Percentiles rank a stretch among this genome's conserved stretches.
Conservation (phyloP, 2,113 vertebrate species). For the Nymphicus hollandicus region DNA sequence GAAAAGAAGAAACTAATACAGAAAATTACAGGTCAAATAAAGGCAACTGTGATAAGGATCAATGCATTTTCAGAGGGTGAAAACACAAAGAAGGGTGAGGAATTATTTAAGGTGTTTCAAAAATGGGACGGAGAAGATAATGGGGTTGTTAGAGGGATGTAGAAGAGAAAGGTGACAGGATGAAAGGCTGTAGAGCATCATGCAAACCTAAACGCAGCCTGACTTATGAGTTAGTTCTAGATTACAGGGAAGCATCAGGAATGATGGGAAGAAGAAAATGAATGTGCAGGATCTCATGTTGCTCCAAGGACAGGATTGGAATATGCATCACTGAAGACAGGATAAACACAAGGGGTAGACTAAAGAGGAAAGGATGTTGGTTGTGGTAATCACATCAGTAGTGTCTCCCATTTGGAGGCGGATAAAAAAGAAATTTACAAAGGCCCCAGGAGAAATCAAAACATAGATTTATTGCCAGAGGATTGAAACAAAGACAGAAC, state of each 20-base stretch:
- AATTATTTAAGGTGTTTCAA: neutral
- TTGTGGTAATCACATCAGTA: neutral
- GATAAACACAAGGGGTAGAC: neutral
- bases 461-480: neutral
- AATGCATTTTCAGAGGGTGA: neutral
- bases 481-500: neutral
- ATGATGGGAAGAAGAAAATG: neutral
- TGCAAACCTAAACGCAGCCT: neutral
- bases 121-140: neutral
- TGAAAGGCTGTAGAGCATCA: neutral
- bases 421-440: neutral
- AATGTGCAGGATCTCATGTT: neutral
- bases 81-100: neutral
- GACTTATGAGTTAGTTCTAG: neutral
- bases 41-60: neutral
- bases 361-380: neutral
- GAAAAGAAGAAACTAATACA: neutral
- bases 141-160: neutral
- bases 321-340: neutral
- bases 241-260: neutral
- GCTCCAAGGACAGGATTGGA: neutral
- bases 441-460: neutral
- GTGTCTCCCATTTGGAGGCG: accelerated
- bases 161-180: neutral
- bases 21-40: slow-evolving; percentile 13